Conservation (phyloP, 1,140 invertebrate genomes). For the Chymomyza costata region DNA sequence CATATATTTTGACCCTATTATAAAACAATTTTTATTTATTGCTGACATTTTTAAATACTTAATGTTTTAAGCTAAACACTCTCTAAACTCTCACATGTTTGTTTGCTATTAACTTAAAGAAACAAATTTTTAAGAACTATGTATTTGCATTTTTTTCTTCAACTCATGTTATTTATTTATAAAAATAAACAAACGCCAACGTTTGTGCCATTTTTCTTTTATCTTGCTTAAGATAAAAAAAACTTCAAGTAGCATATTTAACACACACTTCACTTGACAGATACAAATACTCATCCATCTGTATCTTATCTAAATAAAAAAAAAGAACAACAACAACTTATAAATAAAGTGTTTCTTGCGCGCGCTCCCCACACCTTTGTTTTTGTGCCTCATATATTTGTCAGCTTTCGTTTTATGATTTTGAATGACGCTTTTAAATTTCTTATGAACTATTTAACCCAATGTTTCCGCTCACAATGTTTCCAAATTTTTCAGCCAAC, state of each 20-base stretch:
- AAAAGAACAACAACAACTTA: slow-evolving; percentile 22
- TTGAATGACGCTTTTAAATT: no score
- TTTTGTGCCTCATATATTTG: slow-evolving; percentile 23
- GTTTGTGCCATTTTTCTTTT: slow-evolving; percentile 30
- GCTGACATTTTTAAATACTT: no score
- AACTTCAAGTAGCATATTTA: slow-evolving; percentile 22
- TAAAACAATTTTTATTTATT: no score
- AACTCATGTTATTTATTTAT: slow-evolving; percentile 36
- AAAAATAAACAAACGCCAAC: slow-evolving; percentile 1
- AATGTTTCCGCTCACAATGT: no score
- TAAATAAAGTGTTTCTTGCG: slow-evolving; percentile 4
- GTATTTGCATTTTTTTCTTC: slow-evolving; percentile 16
- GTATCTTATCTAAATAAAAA: slow-evolving; percentile 70
- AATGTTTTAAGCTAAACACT: no score
- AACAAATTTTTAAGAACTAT: slow-evolving; percentile 8
- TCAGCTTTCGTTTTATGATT: slow-evolving; percentile 31
- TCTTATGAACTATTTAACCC: no score
- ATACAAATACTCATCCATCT: no score
- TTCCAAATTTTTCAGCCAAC: no score
- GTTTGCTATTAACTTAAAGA: slow-evolving; percentile 6
- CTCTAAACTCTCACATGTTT: slow-evolving; percentile 15
- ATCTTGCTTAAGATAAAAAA: slow-evolving; percentile 48
- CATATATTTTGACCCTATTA: no score
- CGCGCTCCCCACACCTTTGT: background rate
- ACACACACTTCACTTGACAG: slow-evolving; percentile 43